Evolutionary conservation across 1,140 invertebrate genomes (phyloP), one percentile per base, ranked within the genome.

Genomic region (Saccostrea echinata): DNA sequence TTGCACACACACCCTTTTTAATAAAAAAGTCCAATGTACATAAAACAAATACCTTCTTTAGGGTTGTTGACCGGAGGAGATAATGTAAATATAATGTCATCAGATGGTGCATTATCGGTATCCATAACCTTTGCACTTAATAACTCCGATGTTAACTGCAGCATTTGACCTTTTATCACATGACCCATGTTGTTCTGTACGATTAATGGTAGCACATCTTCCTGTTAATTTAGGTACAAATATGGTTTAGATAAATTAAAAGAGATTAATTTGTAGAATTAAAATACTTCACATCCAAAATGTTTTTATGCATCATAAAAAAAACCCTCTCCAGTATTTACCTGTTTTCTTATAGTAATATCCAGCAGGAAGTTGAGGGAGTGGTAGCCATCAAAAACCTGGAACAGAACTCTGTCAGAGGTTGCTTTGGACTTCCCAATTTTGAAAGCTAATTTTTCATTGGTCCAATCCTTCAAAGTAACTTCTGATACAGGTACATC

Each of bases 21-120:
- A 43, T 43, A 6, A 43, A 43, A 43, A 43, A 43, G 43, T 8
- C 6, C 43, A 6, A 43, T 8, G 27, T 13, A 18, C 27, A 33
- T n/a, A 33, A 18, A 33, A 11, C 12, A 24, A 1, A 71, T 87
- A 92, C 93, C 93, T 87, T 93, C 71, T 89, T 89, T 90, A 11
- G 93, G 93, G 86, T 93, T 93, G 81, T 91, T 91, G 43, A 80
- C 57, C 16, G 89, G 88, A 16, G 92, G 92, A 12, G 87, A 81
- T 51, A 93, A 87, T 57, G 92, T 93, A 53, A 91, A 93, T 43
- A 93, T 90, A 27, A 92, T 87, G 30, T 92, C 91, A 86, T 84
- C 57, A 13, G 87, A 82, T 35, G 84, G 76, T 2, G 88, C 82
- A 24, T 90, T 88, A 13, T 86, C 89, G 6, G 27, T 71, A 64